Conservation (phyloP, 2,113 vertebrate genomes). For the Amia ocellicauda region DNA sequence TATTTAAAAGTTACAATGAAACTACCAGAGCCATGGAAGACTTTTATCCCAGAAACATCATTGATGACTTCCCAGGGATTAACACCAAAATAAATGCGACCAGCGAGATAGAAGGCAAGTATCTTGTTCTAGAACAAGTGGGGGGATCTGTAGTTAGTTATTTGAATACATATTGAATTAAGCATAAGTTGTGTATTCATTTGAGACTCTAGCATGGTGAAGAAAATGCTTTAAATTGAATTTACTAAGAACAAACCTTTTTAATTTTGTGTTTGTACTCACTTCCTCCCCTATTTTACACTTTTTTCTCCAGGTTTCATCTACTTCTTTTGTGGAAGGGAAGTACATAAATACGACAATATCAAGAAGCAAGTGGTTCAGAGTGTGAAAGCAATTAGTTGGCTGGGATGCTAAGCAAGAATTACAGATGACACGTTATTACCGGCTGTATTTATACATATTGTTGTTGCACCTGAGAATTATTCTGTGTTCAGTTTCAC, state of each 20-base stretch:
- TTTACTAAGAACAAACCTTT: background rate
- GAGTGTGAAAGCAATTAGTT: slow-evolving; percentile 58
- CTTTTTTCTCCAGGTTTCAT: slow-evolving; percentile 52
- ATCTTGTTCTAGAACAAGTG: background rate
- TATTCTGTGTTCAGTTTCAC: background rate
- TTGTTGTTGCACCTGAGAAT: background rate
- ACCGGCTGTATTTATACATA: background rate
- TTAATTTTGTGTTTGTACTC: background rate
- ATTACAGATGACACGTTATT: background rate
- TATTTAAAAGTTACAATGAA: slow-evolving; percentile 57
- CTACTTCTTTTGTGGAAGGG: slow-evolving; percentile 60
- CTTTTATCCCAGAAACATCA: slow-evolving; percentile 58
- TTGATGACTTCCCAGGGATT: slow-evolving; percentile 60
- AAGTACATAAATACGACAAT: slow-evolving; percentile 57
- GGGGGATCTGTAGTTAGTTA: background rate
- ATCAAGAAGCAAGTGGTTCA: slow-evolving; percentile 44
- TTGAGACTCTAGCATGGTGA: too few relatives aligned
- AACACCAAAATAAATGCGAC: slow-evolving; percentile 58
- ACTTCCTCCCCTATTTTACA: background rate
- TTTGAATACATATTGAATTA: background rate
- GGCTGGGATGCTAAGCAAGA: slow-evolving; percentile 60
- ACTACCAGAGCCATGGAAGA: slow-evolving; percentile 56
- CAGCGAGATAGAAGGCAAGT: slow-evolving; percentile 55
- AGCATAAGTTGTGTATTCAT: background rate
- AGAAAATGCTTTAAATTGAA: background rate